Evolutionary conservation across 2,113 vertebrate genomes (phyloP).

Genomic region (Sylvilagus bachmani): DNA sequence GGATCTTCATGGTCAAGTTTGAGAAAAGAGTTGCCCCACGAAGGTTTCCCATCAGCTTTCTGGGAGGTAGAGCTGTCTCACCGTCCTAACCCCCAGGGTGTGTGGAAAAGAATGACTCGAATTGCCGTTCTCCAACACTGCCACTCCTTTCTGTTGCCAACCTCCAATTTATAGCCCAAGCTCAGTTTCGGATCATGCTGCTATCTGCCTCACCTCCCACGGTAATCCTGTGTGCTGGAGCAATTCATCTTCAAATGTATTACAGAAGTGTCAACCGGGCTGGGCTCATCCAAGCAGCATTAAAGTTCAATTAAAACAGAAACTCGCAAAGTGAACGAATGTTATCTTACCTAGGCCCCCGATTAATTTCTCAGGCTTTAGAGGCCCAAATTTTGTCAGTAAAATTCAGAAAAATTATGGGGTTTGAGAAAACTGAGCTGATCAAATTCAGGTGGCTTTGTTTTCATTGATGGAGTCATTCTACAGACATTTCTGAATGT

Average conservation of each 20-base stretch:
- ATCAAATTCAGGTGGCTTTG: not conserved
- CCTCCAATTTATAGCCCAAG: conserved; percentile 79
- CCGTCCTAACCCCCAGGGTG: not conserved
- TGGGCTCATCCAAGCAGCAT: conserved; percentile 66
- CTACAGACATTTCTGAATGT: not conserved
- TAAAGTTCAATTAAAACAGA: conserved; percentile 80
- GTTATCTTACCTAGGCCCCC: not conserved
- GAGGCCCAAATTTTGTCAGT: not conserved
- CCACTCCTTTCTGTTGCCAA: conserved; percentile 80
- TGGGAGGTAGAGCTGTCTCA: not conserved
- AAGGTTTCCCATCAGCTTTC: not conserved
- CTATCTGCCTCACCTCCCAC: conserved; percentile 77
- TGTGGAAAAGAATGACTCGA: conserved; percentile 66
- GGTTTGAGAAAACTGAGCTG: not conserved
- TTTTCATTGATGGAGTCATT: not conserved
- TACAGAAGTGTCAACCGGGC: conserved; percentile 55
- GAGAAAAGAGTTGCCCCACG: not conserved
- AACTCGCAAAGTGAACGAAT: conserved; percentile 1
- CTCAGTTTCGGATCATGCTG: conserved; percentile 75
- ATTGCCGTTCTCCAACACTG: conserved; percentile 73
- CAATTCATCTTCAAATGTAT: conserved; percentile 81
- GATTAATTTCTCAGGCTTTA: not conserved
- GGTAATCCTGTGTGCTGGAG: conserved; percentile 63
- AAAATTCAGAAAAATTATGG: not conserved
- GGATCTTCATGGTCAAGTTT: not conserved